Percentiles rank a stretch among this genome's conserved stretches.
These are phyloP conservation scores for Lordiphosa stackelbergi DNA, from an alignment of 1,140 invertebrate genomes.

Conservation along the genomic window DNA sequence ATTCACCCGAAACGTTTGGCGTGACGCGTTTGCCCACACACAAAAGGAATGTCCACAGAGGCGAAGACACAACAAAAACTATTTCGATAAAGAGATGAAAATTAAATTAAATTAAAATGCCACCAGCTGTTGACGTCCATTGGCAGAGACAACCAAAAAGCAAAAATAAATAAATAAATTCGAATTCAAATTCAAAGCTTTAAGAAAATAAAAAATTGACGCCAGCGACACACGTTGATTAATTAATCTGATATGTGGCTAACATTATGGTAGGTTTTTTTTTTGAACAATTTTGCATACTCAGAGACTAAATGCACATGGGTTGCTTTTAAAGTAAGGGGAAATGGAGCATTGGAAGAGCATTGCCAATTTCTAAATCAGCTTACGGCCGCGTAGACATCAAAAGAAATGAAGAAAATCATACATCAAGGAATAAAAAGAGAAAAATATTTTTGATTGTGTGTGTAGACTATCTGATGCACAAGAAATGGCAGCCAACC, in stretches of 20 bases:
- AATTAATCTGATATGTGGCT: slow-evolving; percentile 66
- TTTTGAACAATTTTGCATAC: slow-evolving; percentile 32
- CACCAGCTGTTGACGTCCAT: slow-evolving; percentile 66
- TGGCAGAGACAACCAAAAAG: slow-evolving; percentile 35
- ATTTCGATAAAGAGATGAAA: slow-evolving; percentile 56
- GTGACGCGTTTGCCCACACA: slow-evolving; percentile 37
- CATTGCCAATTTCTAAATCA: too few species aligned
- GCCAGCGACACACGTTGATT: slow-evolving; percentile 71
- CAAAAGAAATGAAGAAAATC: too few species aligned
- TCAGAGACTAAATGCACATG: slow-evolving; percentile 13
- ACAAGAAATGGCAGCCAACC: too few species aligned
- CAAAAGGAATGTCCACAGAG: slow-evolving; percentile 32
- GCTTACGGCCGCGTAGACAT: too few species aligned
- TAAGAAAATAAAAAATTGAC: slow-evolving; percentile 53
- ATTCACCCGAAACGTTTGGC: slow-evolving; percentile 22
- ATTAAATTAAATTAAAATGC: slow-evolving; percentile 46
- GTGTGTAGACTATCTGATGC: too few species aligned
- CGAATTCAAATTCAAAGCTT: slow-evolving; percentile 44
- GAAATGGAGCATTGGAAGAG: too few species aligned
- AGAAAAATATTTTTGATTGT: too few species aligned
- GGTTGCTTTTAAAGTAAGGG: neutral
- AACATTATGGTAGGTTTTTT: slow-evolving; percentile 39
- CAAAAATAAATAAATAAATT: slow-evolving; percentile 69
- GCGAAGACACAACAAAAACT: slow-evolving; percentile 38
- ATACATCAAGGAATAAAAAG: too few species aligned